Conservation (phyloP, 2,113 vertebrate genomes). For the Oreamnos americanus region DNA sequence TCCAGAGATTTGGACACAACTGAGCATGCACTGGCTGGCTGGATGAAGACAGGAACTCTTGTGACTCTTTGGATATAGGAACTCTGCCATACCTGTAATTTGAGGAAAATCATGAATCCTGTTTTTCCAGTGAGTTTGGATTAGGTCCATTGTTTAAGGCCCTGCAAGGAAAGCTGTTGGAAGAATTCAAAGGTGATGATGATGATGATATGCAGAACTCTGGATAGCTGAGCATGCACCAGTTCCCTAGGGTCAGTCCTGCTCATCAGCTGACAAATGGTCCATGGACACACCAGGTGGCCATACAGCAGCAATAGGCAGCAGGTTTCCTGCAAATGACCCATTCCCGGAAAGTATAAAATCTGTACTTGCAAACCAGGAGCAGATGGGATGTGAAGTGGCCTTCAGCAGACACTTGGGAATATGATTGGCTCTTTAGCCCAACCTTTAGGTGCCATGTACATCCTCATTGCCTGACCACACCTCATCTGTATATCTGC, state of each 20-base stretch:
- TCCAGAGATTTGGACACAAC: background rate
- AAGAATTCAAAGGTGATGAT: background rate
- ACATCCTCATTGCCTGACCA: background rate
- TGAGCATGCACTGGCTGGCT: background rate
- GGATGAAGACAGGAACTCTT: background rate
- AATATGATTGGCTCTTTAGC: constrained; percentile 19
- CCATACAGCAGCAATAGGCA: background rate
- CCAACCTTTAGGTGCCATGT: background rate
- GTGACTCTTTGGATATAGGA: background rate
- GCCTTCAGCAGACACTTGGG: background rate
- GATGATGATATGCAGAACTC: background rate
- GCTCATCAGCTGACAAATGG: constrained; percentile 26
- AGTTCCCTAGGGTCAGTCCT: background rate
- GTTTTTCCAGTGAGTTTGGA: background rate
- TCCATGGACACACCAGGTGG: constrained; percentile 51
- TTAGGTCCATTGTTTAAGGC: background rate
- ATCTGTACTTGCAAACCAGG: background rate
- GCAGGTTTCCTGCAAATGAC: constrained; percentile 29
- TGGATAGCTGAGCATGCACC: background rate
- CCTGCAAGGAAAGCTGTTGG: background rate
- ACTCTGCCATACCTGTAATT: background rate
- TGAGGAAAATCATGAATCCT: background rate
- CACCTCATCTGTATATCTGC: background rate
- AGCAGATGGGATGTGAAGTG: background rate
- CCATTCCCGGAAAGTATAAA: constrained; percentile 29